Conservation (phyloP, 2,888 invertebrate genomes). For the Machimus atricapillus region DNA sequence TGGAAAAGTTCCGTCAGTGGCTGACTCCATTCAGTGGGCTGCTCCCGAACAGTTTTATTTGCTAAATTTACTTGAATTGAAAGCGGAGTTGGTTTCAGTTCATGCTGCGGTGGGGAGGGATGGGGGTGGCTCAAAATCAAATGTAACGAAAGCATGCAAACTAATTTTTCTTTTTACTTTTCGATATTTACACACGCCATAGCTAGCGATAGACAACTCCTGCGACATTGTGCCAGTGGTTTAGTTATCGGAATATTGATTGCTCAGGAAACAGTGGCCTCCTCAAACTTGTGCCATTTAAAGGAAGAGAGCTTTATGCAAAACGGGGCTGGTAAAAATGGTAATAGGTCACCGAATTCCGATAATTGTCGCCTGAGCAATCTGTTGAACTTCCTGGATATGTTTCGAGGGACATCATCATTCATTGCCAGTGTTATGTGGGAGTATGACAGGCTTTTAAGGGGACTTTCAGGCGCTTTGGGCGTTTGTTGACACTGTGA, state of each 20-base stretch:
- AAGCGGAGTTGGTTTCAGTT: not conserved
- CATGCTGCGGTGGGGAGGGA: not conserved
- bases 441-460: not conserved
- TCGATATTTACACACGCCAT: constrained; percentile 10
- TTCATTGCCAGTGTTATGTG: not conserved
- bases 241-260: not conserved
- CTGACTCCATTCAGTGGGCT: not conserved
- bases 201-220: not conserved
- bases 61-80: not conserved
- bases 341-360: not conserved
- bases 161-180: not conserved
- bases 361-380: not conserved
- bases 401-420: not conserved
- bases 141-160: constrained; percentile 40
- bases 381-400: not conserved
- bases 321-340: not conserved
- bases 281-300: not conserved
- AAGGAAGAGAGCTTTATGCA: not conserved
- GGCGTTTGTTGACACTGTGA: not conserved
- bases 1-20: not conserved
- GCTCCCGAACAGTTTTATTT: not conserved
- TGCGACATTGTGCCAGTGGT: constrained; percentile 42
- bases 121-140: not conserved
- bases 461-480: not conserved
- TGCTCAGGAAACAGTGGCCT: not conserved